Percentiles rank a stretch among this genome's conserved stretches.
These are phyloP conservation scores for Vanessa tameamea DNA, from an alignment of 1,140 invertebrate species.

Conservation along the genomic window DNA sequence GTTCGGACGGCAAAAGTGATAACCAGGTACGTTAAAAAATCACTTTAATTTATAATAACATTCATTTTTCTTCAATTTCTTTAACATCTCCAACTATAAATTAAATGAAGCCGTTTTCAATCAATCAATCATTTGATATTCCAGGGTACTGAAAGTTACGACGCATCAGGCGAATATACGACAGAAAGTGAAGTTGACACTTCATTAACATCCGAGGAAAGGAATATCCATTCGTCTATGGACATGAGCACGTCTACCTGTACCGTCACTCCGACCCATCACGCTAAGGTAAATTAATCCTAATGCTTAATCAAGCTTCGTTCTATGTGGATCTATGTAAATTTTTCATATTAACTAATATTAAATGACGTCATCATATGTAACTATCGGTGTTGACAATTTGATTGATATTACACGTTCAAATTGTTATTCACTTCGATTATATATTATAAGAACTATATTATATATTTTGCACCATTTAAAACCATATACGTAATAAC, in stretches of 20 bases:
- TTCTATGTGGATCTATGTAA: constrained; percentile 16
- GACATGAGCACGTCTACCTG: constrained; percentile 77
- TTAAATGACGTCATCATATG: background rate
- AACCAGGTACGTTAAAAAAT: constrained; percentile 61
- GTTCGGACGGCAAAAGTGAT: constrained; percentile 68
- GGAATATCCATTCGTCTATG: constrained; percentile 74
- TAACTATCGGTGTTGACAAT: constrained; percentile 5
- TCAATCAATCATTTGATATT: constrained; percentile 13
- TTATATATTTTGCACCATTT: background rate
- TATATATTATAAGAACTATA: background rate
- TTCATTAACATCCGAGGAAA: constrained; percentile 87
- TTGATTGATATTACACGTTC: background rate
- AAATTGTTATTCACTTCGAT: background rate
- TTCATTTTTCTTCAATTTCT: background rate
- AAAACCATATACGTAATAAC: background rate
- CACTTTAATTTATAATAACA: background rate
- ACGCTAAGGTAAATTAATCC: constrained; percentile 60
- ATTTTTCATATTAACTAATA: background rate
- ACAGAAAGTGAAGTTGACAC: constrained; percentile 87
- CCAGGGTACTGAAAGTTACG: constrained; percentile 83
- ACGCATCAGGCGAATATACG: constrained; percentile 94
- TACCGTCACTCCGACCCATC: constrained; percentile 74
- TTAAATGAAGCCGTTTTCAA: background rate
- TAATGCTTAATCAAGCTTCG: constrained; percentile 3
- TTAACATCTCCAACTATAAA: no score